phyloP scores from a whole-genome alignment of 2,888 invertebrate genomes.

The Chymomyza procnemis region DNA sequence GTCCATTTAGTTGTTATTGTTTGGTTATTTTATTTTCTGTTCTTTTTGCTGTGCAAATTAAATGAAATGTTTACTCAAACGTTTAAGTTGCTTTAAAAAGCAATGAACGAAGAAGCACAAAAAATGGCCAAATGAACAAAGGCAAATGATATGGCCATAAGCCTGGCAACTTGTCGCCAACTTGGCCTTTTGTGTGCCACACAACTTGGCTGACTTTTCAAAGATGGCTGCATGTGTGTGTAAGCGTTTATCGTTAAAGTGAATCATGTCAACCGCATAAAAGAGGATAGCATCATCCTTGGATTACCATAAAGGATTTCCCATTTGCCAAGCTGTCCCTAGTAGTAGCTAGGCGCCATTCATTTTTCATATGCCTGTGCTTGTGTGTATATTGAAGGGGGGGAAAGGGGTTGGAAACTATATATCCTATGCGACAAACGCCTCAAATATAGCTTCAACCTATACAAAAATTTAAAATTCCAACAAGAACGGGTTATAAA shows the following conservation, averaged over 20 bases:
- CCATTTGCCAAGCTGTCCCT: constrained; percentile 30
- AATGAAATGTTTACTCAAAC: constrained; percentile 73
- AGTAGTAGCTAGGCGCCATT: constrained; percentile 49
- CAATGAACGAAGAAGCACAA: constrained; percentile 5
- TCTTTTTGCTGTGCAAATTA: constrained; percentile 46
- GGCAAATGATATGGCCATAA: constrained; percentile 48
- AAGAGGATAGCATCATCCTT: constrained; percentile 57
- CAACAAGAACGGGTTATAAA: constrained; percentile 36
- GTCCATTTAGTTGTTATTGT: constrained; percentile 32
- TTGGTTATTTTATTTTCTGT: not conserved
- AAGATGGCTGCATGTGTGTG: constrained; percentile 27
- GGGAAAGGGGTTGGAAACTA: not conserved
- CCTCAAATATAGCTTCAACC: not conserved
- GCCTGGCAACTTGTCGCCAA: constrained; percentile 65
- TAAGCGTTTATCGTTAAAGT: constrained; percentile 72
- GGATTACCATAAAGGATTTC: constrained; percentile 70
- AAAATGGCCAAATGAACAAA: constrained; percentile 11
- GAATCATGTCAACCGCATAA: constrained; percentile 75
- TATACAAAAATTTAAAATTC: constrained; percentile 3
- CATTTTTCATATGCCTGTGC: constrained; percentile 58
- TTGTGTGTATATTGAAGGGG: too few species aligned
- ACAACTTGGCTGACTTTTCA: constrained; percentile 25
- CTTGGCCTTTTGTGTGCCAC: constrained; percentile 39
- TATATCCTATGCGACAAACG: not conserved
- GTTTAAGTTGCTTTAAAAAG: constrained; percentile 62